These are phyloP conservation scores for Eumaeus atala DNA, from an alignment of 1,140 invertebrate species.

Conservation along the genomic window DNA sequence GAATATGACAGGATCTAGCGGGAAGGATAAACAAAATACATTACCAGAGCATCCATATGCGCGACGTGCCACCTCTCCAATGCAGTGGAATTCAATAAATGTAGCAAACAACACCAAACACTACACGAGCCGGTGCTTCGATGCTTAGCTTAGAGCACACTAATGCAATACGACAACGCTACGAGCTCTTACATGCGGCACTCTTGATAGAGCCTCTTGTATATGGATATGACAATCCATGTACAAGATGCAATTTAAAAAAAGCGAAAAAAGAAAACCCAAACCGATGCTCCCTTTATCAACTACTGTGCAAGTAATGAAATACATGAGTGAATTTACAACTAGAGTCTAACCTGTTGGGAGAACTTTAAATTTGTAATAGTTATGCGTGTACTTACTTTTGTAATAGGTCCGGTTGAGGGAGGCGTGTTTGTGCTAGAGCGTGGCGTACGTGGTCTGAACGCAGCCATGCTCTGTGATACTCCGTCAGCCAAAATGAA, in stretches of 20 bases:
- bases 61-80: constrained; percentile 70
- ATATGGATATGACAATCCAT: constrained; percentile 61
- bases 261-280: constrained; percentile 61
- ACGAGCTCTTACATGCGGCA: constrained; percentile 66
- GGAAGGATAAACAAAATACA: constrained; percentile 61
- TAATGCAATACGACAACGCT: constrained; percentile 71
- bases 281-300: constrained; percentile 69
- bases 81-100: constrained; percentile 64
- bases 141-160: constrained; percentile 68
- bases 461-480: constrained; percentile 97
- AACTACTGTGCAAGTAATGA: constrained; percentile 68
- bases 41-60: constrained; percentile 66
- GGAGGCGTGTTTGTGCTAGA: constrained; percentile 82
- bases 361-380: constrained; percentile 17
- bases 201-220: constrained; percentile 59
- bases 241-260: constrained; percentile 59
- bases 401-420: constrained; percentile 91
- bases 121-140: constrained; percentile 66
- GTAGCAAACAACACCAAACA: constrained; percentile 70
- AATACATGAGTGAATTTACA: constrained; percentile 57
- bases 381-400: constrained; percentile 79
- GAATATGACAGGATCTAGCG: constrained; percentile 57
- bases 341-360: constrained; percentile 60
- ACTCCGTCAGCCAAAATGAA: constrained; percentile 98
- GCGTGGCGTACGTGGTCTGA: constrained; percentile 91